Base-by-base conservation (phyloP, 2,888 invertebrate genomes). In the Copidosoma aretas region DNA sequence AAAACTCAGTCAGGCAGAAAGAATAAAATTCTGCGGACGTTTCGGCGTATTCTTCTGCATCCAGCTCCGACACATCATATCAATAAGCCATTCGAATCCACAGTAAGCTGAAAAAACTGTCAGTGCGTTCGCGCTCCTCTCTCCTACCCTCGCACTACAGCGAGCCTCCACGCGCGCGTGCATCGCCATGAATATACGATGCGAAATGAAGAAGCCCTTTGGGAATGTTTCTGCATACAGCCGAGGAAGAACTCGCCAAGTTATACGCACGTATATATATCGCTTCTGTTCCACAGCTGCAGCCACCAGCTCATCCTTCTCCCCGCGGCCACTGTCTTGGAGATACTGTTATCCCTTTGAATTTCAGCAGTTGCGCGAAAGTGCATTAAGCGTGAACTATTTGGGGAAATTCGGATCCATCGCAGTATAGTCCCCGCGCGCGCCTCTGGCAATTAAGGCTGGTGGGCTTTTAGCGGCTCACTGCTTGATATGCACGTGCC, bases 121-220 rank as follows among this genome's bases (percentile, higher is more conserved):
- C 24, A 8, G 24, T 19, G 24, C 59, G 51, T 46, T 4, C 15
- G 8, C 8, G 43, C 12, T 59, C 41, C n/a, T 19, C 52, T 39
- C 46, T 32, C 24, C 19, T 51, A 25, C 46, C 49, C 56, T 46
- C 41, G 51, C 56, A 60, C 57, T 64, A 64, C 57, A 57, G 60
- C 41, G 12, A 43, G 8, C 12, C 43, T 17, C 43, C 15, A 12
- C 19, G 62, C 24, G n/a, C 51, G 68, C 70, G 64, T 68, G 71
- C 64, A 62, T 62, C 64, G 67, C 66, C 71, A 70, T 68, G 72
- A 73, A 76, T 74, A 72, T 74, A 76, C 70, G 61, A 71, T 70
- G 74, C 74, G 70, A 72, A 73, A 71, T 71, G 66, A 32, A 32
- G 32, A 32, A 32, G 32, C 64, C 74, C 75, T 72, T 68, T 61